These are phyloP conservation scores for Camponotus floridanus DNA, from an alignment of 1,140 invertebrate species.

Conservation along the genomic window DNA sequence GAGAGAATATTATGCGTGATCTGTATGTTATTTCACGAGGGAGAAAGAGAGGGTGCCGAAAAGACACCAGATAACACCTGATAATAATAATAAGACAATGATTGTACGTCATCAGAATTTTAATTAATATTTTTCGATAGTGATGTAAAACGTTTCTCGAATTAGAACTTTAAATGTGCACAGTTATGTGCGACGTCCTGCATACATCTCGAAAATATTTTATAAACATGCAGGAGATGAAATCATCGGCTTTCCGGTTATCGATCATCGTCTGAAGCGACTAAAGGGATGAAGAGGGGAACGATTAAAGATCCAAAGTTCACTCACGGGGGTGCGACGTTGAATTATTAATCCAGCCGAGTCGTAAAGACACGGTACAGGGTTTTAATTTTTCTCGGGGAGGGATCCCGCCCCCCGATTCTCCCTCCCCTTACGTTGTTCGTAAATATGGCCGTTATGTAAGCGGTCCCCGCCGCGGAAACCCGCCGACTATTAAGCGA, in stretches of 20 bases:
- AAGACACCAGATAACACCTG: too few relatives aligned
- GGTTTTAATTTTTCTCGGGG: slow-evolving; percentile 45
- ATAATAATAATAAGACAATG: too few relatives aligned
- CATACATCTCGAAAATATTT: too few relatives aligned
- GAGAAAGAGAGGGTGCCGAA: too few relatives aligned
- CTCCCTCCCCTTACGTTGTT: neutral
- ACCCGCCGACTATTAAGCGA: slow-evolving; percentile 50
- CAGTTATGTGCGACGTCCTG: too few relatives aligned
- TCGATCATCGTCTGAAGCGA: slow-evolving; percentile 6
- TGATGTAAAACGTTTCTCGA: too few relatives aligned
- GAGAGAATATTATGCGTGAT: neutral
- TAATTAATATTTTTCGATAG: too few relatives aligned
- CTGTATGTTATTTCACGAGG: neutral
- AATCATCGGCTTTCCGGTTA: neutral
- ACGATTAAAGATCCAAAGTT: slow-evolving; percentile 5
- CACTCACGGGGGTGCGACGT: neutral
- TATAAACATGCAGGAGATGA: neutral
- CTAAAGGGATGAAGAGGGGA: slow-evolving; percentile 11
- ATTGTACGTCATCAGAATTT: too few relatives aligned
- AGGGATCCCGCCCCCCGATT: too few relatives aligned
- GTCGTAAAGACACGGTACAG: slow-evolving; percentile 25
- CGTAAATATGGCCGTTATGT: slow-evolving; percentile 43
- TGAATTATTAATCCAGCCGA: slow-evolving; percentile 44
- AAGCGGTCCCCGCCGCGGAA: neutral
- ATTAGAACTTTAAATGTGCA: too few relatives aligned